Conservation (phyloP, 2,113 vertebrate species). For the Barbus barbus region DNA sequence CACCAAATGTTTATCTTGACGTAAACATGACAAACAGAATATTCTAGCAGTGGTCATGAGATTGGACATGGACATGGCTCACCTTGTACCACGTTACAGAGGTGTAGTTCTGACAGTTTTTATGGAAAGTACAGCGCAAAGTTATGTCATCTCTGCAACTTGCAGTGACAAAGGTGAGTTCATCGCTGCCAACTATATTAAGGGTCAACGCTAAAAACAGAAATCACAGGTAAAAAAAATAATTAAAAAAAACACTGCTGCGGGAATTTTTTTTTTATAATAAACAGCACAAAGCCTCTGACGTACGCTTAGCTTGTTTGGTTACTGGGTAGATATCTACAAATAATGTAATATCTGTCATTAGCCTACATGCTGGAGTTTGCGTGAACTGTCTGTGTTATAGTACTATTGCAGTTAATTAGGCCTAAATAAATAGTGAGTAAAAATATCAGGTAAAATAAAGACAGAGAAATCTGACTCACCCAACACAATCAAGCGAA, state of each 20-base stretch:
- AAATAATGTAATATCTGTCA: background rate
- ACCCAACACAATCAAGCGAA: background rate
- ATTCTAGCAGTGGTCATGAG: background rate
- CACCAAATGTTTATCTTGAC: background rate
- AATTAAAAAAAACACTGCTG: background rate
- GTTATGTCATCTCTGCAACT: background rate
- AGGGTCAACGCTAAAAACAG: constrained; percentile 5
- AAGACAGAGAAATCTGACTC: background rate
- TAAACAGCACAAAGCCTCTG: background rate
- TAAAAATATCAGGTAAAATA: background rate
- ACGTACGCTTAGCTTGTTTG: background rate
- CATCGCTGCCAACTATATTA: background rate
- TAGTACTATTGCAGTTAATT: background rate
- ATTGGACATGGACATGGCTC: background rate
- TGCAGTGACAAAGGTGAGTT: background rate
- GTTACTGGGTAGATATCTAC: background rate
- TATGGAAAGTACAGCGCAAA: background rate
- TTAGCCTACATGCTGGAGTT: background rate
- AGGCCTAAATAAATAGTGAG: background rate
- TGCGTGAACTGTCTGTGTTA: background rate
- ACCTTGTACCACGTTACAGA: constrained; percentile 42
- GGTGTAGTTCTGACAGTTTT: background rate
- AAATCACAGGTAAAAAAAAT: background rate
- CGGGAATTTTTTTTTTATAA: no score
- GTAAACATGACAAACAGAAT: background rate